phyloP scores from a whole-genome alignment of 2,113 vertebrate species.

The Campylorhamphus procurvoides region DNA sequence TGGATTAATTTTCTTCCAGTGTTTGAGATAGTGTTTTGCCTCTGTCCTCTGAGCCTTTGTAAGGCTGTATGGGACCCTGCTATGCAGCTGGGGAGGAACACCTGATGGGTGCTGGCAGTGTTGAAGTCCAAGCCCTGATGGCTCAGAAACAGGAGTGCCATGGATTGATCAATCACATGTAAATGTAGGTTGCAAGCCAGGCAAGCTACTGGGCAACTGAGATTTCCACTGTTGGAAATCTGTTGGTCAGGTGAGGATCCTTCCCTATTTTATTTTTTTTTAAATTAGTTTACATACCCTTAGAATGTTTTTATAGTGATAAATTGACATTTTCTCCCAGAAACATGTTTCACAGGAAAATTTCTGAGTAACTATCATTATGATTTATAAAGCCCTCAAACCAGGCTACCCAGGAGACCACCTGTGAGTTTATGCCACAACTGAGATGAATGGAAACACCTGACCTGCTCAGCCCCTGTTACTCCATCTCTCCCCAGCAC shows the following conservation, averaged over 20 bases:
- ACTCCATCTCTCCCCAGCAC: background rate
- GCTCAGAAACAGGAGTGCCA: background rate
- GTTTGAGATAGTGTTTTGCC: background rate
- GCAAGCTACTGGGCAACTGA: background rate
- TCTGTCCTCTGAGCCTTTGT: background rate
- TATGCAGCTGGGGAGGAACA: background rate
- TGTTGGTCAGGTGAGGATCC: background rate
- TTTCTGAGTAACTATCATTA: background rate
- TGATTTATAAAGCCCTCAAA: constrained; percentile 45
- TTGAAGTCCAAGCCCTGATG: background rate
- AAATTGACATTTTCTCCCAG: constrained; percentile 14
- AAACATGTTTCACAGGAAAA: background rate
- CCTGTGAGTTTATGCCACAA: background rate
- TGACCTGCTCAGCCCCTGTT: background rate
- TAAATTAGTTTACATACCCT: background rate
- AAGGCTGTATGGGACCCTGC: too few species aligned
- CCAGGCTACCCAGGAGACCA: background rate
- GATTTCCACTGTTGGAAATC: background rate
- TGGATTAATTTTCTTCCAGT: background rate
- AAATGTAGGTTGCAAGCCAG: background rate
- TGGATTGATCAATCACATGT: fast-evolving
- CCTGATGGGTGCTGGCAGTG: background rate
- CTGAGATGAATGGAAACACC: background rate
- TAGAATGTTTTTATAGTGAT: background rate
- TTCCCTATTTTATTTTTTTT: background rate